Evolutionary conservation across 35 echinoderm and acorn worm genomes (phyloP).

Genomic region (Nesometra sesokonis): DNA sequence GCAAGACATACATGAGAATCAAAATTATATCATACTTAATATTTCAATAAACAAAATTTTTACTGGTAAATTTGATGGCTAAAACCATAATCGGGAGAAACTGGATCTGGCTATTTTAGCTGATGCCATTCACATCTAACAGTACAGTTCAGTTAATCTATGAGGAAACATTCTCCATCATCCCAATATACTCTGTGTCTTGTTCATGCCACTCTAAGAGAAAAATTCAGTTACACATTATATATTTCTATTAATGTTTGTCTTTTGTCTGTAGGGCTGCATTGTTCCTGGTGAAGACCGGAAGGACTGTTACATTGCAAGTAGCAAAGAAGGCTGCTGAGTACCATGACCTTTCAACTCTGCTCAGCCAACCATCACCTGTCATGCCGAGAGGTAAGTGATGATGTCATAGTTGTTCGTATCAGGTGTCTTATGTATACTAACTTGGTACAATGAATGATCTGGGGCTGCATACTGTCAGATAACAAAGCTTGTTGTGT

Average conservation of each 20-base stretch:
- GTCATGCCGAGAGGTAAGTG: slow-evolving; percentile 43
- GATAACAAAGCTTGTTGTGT: too few relatives aligned
- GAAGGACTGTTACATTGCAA: slow-evolving; percentile 51
- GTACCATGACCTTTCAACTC: slow-evolving; percentile 63
- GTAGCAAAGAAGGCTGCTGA: slow-evolving; percentile 88
- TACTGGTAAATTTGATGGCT: too few relatives aligned
- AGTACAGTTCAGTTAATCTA: not conserved
- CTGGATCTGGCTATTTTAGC: too few relatives aligned
- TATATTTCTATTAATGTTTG: not conserved
- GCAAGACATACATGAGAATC: too few relatives aligned
- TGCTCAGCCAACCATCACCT: slow-evolving; percentile 61
- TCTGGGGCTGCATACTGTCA: too few relatives aligned
- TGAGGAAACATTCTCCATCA: not conserved
- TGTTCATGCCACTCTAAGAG: not conserved
- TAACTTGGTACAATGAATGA: not conserved
- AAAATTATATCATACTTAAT: too few relatives aligned
- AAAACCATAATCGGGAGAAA: too few relatives aligned
- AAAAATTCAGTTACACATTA: not conserved
- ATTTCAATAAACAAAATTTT: too few relatives aligned
- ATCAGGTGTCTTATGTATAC: not conserved
- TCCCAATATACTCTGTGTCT: not conserved
- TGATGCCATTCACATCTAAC: too few relatives aligned
- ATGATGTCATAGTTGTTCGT: not conserved
- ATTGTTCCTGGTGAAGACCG: slow-evolving; percentile 63
- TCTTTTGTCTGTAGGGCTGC: slow-evolving; percentile 60